Conservation (phyloP, 2,113 vertebrate genomes). For the Stigmatopora nigra region DNA sequence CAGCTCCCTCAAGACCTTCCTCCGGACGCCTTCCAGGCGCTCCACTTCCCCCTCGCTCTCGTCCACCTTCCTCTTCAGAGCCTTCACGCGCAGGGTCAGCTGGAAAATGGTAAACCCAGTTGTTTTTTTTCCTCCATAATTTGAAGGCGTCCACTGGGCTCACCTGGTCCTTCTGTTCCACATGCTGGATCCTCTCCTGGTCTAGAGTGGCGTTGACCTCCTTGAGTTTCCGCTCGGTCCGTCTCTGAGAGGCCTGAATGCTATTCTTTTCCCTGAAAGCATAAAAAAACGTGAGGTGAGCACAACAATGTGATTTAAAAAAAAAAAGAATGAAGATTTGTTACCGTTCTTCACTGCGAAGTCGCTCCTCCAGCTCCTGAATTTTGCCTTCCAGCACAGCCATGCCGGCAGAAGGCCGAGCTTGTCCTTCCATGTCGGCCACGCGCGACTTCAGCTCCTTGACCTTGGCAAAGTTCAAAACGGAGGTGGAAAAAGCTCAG, state of each 20-base stretch:
- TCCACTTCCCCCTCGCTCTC: slow-evolving; percentile 90
- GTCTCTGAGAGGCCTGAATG: slow-evolving; percentile 78
- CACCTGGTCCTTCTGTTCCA: slow-evolving; percentile 90
- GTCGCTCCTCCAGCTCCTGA: slow-evolving; percentile 82
- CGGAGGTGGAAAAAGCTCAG: background rate
- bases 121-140: too few relatives aligned
- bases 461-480: slow-evolving; percentile 65
- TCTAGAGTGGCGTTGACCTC: slow-evolving; percentile 86
- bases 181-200: slow-evolving; percentile 80
- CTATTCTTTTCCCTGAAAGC: slow-evolving; percentile 75
- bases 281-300: background rate
- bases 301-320: background rate
- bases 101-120: slow-evolving; percentile 41
- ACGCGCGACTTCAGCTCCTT: slow-evolving; percentile 84
- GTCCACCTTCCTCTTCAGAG: slow-evolving; percentile 88
- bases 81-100: slow-evolving; percentile 86
- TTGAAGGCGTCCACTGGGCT: background rate
- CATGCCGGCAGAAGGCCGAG: slow-evolving; percentile 67
- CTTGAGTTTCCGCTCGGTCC: slow-evolving; percentile 85
- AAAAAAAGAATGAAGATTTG: background rate
- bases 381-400: slow-evolving; percentile 78
- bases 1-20: slow-evolving; percentile 83
- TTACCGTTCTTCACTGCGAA: slow-evolving; percentile 86
- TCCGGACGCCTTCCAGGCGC: slow-evolving; percentile 79
- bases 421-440: slow-evolving; percentile 77